Evolutionary conservation across 2,888 invertebrate genomes (phyloP), one percentile per base, ranked within the genome.

Genomic region (Thymelicus lineola): DNA sequence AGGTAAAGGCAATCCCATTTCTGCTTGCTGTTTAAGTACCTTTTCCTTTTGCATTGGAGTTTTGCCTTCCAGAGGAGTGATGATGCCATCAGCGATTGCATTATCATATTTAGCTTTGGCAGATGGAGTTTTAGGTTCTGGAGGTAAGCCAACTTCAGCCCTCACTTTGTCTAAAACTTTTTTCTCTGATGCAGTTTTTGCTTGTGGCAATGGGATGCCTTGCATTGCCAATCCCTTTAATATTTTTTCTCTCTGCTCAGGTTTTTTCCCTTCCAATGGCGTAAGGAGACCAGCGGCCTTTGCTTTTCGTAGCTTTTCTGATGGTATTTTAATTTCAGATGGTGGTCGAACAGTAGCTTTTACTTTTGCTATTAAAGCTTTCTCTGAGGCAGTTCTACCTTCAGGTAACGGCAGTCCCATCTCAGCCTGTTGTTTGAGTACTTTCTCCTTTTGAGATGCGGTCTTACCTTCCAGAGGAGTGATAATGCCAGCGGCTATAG

Each of bases 61-160:
- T 72, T 86, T 86, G 6, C 85, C 86, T 6, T 75, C 64, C 4
- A 86, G 74, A 7, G 85, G 84, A 0, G 85, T 83, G 5, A 84
- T 72, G 14, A 86, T 71, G 0, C 86, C 85, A 9, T 78, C 80
- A 9, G 80, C 79, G 75, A 77, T 84, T 6, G 85, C 85, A 72
- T 80, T 81, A 7, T 75, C 76, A 0, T 42, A 80, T 61, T 75
- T 80, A 12, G 42, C 78, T 70, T 80, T 80, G 71, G 80, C 80
- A 10, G 83, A 82, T n/a, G 77, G 50, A 35, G 85, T 82, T 72
- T 62, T 80, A 35, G 79, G 79, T 72, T 77, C 74, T n/a, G 81
- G 74, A 0, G 80, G 80, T 62, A 82, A 72, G n/a, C 79, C 80
- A 60, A 76, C 70, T 72, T 82, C 80, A 7, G 78, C 70, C 60